phyloP scores from a whole-genome alignment of 2,113 vertebrate genomes.

The Otocyon megalotis region DNA sequence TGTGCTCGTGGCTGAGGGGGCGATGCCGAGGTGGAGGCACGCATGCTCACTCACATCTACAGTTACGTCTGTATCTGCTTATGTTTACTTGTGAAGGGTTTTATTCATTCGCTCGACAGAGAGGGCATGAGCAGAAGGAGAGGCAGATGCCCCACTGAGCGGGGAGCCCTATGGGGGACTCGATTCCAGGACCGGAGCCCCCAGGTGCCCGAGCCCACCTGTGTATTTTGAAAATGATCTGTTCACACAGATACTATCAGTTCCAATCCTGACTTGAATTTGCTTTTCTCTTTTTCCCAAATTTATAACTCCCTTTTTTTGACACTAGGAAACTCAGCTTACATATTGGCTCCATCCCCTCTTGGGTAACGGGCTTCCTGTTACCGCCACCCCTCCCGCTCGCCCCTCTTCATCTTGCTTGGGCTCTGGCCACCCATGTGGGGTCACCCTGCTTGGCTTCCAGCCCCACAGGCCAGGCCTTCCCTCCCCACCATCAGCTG shows the following conservation, averaged over 20 bases:
- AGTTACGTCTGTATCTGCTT: not conserved
- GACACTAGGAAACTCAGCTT: not conserved
- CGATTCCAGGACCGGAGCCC: too few species aligned
- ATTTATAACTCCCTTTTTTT: not conserved
- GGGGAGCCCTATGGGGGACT: too few species aligned
- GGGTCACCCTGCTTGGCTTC: rapidly evolving
- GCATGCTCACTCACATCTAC: not conserved
- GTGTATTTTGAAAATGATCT: not conserved
- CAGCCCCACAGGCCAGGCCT: not conserved
- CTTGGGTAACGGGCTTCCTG: not conserved
- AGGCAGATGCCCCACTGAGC: too few species aligned
- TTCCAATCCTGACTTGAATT: not conserved
- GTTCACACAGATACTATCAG: not conserved
- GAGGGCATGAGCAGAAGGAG: too few species aligned
- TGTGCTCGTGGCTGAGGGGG: not conserved
- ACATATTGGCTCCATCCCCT: rapidly evolving
- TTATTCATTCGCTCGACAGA: too few species aligned
- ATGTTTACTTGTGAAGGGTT: too few species aligned
- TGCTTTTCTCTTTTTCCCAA: not conserved
- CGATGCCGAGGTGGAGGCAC: too few species aligned
- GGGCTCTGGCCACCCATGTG: too few species aligned
- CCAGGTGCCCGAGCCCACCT: too few species aligned
- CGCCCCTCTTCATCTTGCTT: not conserved
- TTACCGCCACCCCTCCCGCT: not conserved
- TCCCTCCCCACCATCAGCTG: not conserved